Base-by-base conservation (phyloP, 2,113 vertebrate genomes). In the Triplophysa dalaica region DNA sequence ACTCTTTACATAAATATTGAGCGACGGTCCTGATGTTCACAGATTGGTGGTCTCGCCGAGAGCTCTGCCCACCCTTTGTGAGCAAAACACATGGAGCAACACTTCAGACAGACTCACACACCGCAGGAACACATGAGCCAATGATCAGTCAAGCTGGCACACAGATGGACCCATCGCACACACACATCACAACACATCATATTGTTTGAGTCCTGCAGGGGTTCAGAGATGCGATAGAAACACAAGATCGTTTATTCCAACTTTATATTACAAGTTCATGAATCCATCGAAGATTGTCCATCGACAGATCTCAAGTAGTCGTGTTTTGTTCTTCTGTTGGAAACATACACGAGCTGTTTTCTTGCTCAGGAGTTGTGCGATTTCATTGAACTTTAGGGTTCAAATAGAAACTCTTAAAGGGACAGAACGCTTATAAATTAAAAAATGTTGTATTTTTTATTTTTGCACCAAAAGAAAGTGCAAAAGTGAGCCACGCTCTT, bases 21-120 rank as follows among this genome's bases (percentile, higher is more conserved):
- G 17, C 9, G 79, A 83, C 87, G 89, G 88, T 83, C 88, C 73
- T 89, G 81, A 80, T 83, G 84, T 89, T 90, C 89, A 90, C 80
- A 87, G 87, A 63, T 90, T 81, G 85, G 67, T 86, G 87, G 85
- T 75, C 86, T 84, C 87, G 82, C 75, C 82, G 85, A 82, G 85
- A 87, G 26, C 65, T 65, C 63, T 22, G 43, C 52, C 79, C 85
- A 82, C 79, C 80, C 29, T 48, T 81, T 84, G 79, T 63, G 60
- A 73, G 73, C 81, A 64, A 84, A 85, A 88, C 90, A 90, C 89
- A 90, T 88, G 88, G 86, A 78, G 76, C 60, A 17, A 65, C 80
- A 80, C 82, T 80, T 65, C 43, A 22, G 60, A 87, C 88, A 90
- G 86, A 88, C 86, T 75, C 70, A 66, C 9, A n/a, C 84, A 78